phyloP scores from a whole-genome alignment of 2,797 vertebrate genomes.

The Oreortyx pictus region DNA sequence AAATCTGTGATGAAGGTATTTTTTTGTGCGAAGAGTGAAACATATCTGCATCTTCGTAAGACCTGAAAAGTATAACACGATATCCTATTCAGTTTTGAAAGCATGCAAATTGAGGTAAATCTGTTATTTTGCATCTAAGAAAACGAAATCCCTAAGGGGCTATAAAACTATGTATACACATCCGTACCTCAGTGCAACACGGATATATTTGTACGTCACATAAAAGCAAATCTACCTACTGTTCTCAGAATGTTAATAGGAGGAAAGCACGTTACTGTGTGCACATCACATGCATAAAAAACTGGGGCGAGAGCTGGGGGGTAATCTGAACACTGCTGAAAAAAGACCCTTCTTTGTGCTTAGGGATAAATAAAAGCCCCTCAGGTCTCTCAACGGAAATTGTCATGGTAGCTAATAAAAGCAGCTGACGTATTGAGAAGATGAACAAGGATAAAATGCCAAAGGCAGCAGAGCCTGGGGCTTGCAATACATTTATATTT shows the following conservation, averaged over 20 bases:
- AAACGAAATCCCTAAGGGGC: conserved; percentile 66
- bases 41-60: conserved; percentile 79
- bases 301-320: neutral
- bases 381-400: conserved; percentile 57
- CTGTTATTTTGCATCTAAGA: conserved; percentile 71
- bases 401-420: conserved; percentile 40
- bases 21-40: conserved; percentile 69
- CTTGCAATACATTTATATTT: conserved; percentile 49
- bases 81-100: conserved; percentile 68
- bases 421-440: conserved; percentile 2
- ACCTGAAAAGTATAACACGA: conserved; percentile 81
- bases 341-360: conserved; percentile 44
- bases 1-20: conserved; percentile 67
- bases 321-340: conserved; percentile 19
- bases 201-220: conserved; percentile 53
- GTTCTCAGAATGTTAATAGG: conserved; percentile 55
- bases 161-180: conserved; percentile 13
- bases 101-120: conserved; percentile 81
- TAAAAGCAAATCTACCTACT: conserved; percentile 71
- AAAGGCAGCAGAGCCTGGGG: conserved; percentile 56
- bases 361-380: conserved; percentile 63
- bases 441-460: conserved; percentile 9
- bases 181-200: conserved; percentile 23
- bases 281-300: conserved; percentile 62
- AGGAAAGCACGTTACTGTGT: conserved; percentile 50